Evolutionary conservation across 1,140 invertebrate genomes (phyloP).

Genomic region (Zaprionus vittiger): DNA sequence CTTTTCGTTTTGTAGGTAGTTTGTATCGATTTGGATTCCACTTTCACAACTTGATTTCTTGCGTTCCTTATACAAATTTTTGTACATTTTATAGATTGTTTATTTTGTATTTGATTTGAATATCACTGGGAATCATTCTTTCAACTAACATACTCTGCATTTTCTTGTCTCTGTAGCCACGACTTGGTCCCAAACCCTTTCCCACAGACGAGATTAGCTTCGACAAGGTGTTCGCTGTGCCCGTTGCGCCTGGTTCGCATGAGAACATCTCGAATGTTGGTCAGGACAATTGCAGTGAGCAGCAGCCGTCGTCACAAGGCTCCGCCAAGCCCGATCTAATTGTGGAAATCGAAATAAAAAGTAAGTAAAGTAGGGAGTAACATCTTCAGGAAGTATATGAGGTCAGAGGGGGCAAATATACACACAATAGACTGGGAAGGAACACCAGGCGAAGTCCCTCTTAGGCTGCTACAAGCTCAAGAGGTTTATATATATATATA

Average conservation of each 20-base stretch:
- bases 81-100: background rate
- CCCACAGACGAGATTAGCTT: slow-evolving; percentile 91
- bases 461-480: too few species aligned
- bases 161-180: slow-evolving; percentile 86
- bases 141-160: too few species aligned
- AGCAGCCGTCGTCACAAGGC: slow-evolving; percentile 24
- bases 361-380: slow-evolving; percentile 40
- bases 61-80: background rate
- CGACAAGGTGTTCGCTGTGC: slow-evolving; percentile 92
- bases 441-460: too few species aligned
- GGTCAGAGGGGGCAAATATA: too few species aligned
- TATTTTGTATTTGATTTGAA: background rate
- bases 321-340: slow-evolving; percentile 75
- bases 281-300: slow-evolving; percentile 53
- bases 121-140: too few species aligned
- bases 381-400: too few species aligned
- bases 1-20: slow-evolving; percentile 17
- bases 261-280: slow-evolving; percentile 77
- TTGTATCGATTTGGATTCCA: slow-evolving; percentile 14
- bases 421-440: too few species aligned
- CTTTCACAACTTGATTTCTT: background rate
- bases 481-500: too few species aligned
- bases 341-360: slow-evolving; percentile 83
- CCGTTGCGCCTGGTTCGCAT: slow-evolving; percentile 87
- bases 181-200: slow-evolving; percentile 92